Evolutionary conservation across 2,888 invertebrate genomes (phyloP), one percentile per base, ranked within the genome.

Genomic region (Ischnus inquisitorius): DNA sequence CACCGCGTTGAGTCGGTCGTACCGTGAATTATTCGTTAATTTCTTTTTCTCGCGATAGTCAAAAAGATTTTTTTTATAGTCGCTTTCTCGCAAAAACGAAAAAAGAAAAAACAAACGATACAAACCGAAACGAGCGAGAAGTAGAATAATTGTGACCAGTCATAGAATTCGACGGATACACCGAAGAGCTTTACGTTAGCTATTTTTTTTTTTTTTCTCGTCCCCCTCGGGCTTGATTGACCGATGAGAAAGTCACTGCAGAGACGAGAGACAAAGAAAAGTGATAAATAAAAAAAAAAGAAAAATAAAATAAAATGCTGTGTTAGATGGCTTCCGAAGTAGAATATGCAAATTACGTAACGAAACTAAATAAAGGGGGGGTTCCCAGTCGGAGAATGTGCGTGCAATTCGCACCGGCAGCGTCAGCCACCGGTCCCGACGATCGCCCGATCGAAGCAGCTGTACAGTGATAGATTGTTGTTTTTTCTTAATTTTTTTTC

Each of bases 321-420:
- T 79, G 72, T 76, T 77, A 83, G 75, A 78, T 77, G 65, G 85
- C 86, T 88, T 88, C 83, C 81, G 81, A 83, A 82, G 79, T 82
- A 68, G 74, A 79, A 51, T 76, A 69, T 41, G 79, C 74, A 74
- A 83, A 74, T 85, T 86, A 82, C 77, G 69, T 85, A 82, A 83
- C 48, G 41, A 75, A 82, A 85, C 72, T 69, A 60, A 65, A 83
- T 78, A 10, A 74, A 86, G 74, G 72, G 81, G 83, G 87, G 78
- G 85, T 86, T 85, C 67, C 62, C 74, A 22, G 14, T 46, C 46
- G 76, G 57, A 80, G 43, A 77, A 69, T 67, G 54, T 22, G 51
- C 77, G 22, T 64, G 19, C 39, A 67, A 79, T 67, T 64, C 19
- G 41, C 74, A 54, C 57, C 69, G 12, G 25, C 39, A 25, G 16